These are phyloP conservation scores for Acanthisitta chloris DNA, from an alignment of 2,113 vertebrate genomes.

Conservation along the genomic window DNA sequence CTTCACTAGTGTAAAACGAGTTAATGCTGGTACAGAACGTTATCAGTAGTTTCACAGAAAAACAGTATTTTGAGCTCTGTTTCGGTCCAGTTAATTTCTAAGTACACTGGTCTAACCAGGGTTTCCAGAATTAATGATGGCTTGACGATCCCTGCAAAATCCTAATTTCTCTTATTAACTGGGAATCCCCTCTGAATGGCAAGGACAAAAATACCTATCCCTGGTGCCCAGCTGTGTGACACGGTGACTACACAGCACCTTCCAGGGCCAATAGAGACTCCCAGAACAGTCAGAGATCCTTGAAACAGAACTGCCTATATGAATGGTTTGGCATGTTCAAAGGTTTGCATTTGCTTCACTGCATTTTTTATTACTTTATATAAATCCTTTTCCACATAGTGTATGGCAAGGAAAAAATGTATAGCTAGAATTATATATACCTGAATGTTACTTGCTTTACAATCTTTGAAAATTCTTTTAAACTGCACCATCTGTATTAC, in stretches of 20 bases:
- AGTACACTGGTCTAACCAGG: background rate
- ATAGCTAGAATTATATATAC: background rate
- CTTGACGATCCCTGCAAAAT: background rate
- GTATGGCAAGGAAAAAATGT: background rate
- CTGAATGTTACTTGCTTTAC: background rate
- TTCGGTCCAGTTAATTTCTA: background rate
- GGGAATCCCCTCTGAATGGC: background rate
- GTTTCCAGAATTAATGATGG: background rate
- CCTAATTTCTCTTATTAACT: background rate
- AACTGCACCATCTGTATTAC: background rate
- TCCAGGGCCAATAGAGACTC: background rate
- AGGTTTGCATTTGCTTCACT: background rate
- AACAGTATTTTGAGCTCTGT: background rate
- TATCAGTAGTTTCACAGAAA: background rate
- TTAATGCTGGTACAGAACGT: background rate
- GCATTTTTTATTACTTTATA: background rate
- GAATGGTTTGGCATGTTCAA: background rate
- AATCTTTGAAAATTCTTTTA: background rate
- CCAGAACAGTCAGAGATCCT: background rate
- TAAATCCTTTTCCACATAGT: background rate
- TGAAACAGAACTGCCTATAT: background rate
- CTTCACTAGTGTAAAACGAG: background rate
- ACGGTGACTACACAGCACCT: background rate
- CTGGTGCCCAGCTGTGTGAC: background rate
- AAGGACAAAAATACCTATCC: background rate